A percentile compares a stretch with the other conserved stretches of the same genome.
phyloP scores from a whole-genome alignment of 2,888 invertebrate species.

The Lepidochitona cinerea region DNA sequence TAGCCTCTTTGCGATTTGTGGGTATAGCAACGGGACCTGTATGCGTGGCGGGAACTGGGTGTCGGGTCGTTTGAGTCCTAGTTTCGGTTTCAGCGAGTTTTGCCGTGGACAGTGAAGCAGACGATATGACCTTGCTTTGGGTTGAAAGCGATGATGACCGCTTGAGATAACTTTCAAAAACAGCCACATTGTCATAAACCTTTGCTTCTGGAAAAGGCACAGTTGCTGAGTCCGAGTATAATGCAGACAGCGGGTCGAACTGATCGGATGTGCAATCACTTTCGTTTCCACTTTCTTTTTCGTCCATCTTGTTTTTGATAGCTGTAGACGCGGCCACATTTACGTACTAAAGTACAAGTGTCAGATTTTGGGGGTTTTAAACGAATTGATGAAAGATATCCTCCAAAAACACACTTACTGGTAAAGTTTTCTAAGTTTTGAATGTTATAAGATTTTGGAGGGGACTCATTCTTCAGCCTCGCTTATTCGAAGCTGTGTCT shows the following conservation, averaged over 20 bases:
- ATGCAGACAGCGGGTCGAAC: conserved; percentile 48
- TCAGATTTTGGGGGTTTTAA: neutral
- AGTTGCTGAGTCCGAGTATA: conserved; percentile 37
- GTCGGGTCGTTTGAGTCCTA: too few species aligned
- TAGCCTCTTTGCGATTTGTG: neutral
- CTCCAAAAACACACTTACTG: too few species aligned
- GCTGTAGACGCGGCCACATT: neutral
- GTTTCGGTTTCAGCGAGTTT: too few species aligned
- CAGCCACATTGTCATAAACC: conserved; percentile 48
- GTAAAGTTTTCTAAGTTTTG: too few species aligned
- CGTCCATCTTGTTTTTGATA: neutral
- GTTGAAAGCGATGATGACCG: too few species aligned
- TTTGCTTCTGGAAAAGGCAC: conserved; percentile 42
- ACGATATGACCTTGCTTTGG: too few species aligned
- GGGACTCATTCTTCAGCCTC: too few species aligned
- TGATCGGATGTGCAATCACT: conserved; percentile 44
- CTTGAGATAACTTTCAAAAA: conserved; percentile 43
- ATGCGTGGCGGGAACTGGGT: neutral
- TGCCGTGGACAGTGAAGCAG: too few species aligned
- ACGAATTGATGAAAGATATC: too few species aligned
- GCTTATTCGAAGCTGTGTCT: neutral
- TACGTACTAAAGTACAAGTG: neutral
- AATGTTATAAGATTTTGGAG: too few species aligned
- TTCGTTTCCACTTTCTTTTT: conserved; percentile 18
- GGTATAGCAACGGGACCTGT: neutral